Conservation (phyloP, 2,888 invertebrate genomes). For the Bhutanitis thaidina region DNA sequence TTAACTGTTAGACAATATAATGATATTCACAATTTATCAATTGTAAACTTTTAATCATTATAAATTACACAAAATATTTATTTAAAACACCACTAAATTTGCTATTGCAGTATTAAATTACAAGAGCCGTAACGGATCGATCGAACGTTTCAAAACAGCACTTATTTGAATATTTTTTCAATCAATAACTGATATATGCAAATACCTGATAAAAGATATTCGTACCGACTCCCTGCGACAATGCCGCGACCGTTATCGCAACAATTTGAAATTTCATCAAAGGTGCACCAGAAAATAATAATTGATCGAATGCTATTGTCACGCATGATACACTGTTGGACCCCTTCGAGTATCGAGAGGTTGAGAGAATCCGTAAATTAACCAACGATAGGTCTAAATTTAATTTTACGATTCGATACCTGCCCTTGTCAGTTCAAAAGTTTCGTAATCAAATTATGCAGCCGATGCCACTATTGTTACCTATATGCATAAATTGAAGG, state of each 20-base stretch:
- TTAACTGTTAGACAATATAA: background rate
- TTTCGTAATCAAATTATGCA: conserved; percentile 77
- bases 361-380: conserved; percentile 74
- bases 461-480: conserved; percentile 71
- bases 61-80: conserved; percentile 44
- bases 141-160: conserved; percentile 60
- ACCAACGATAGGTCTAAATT: conserved; percentile 77
- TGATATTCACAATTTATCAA: background rate
- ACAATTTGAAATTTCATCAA: conserved; percentile 75
- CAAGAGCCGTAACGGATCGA: conserved; percentile 72
- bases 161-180: conserved; percentile 75
- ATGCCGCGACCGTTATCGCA: conserved; percentile 72
- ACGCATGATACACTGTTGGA: conserved; percentile 58
- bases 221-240: conserved; percentile 55
- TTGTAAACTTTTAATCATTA: conserved; percentile 26
- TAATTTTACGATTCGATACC: conserved; percentile 78
- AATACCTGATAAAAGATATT: conserved; percentile 58
- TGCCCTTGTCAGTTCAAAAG: conserved; percentile 69
- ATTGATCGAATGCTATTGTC: conserved; percentile 72
- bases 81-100: conserved; percentile 48
- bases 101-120: conserved; percentile 47
- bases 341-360: conserved; percentile 58
- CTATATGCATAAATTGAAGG: conserved; percentile 74
- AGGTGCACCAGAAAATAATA: conserved; percentile 75
- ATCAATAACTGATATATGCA: conserved; percentile 79